Evolutionary conservation across 2,888 invertebrate species (phyloP), one percentile per base, ranked within the genome.

Genomic region (Cactoblastis cactorum): DNA sequence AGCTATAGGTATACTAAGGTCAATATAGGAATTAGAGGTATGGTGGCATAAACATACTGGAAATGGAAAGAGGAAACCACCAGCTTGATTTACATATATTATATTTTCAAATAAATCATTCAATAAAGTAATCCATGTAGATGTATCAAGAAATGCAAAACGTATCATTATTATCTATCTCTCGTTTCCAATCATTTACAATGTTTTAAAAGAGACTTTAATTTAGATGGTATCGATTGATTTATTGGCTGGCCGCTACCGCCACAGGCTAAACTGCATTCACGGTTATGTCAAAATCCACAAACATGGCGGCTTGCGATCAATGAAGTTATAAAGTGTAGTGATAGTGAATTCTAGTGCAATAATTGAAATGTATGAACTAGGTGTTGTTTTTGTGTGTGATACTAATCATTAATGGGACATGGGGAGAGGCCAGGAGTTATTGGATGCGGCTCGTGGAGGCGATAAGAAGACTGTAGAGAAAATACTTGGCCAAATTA

Each of bases 371-470:
- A 85, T 83, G 80, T 70, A 77, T 63, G 62, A 69, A 69, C 64
- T 73, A 65, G 80, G 85, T 90, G 87, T 89, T 82, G 83, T 86
- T 90, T 89, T 86, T 80, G 78, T 83, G 83, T 76, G 78, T 83
- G 78, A 70, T 75, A 70, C 63, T 71, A 70, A 67, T 58, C 63
- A 71, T 79, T 80, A 74, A 85, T 84, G 85, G 89, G 85, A 81
- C 80, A 98, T 98, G 97, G 98, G 98, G 81, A 97, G 97, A 90
- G 98, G 98, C 89, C 97, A 97, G 89, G 98, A 98, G 90, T 93
- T 98, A 85, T 92, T 98, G 83, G 98, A 98, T 81, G 98, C 97
- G 69, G 97, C 98, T 65, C 94, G 98, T 73, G 96, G 94, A 90
- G 98, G 98, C 78, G 96, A 98, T 87, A 92, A 94, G 72, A 92